Base-by-base conservation (phyloP, 2,888 invertebrate species). In the Neria commutata region DNA sequence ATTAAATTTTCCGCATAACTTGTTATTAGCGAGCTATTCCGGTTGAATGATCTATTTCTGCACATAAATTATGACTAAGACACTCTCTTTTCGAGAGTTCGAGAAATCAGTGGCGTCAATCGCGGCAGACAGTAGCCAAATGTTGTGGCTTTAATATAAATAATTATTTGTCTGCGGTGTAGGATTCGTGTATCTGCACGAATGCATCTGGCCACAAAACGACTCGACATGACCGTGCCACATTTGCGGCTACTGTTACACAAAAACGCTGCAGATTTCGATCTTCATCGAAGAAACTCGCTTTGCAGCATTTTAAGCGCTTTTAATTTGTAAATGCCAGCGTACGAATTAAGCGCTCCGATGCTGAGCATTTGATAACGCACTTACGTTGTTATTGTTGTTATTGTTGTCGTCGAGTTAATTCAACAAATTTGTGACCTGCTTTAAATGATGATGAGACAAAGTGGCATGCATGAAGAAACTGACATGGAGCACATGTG, bases 171-270 rank as follows among this genome's bases (percentile, higher is more conserved):
- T n/a, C n/a, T n/a, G n/a, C n/a, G n/a, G n/a, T n/a, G n/a, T n/a
- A n/a, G n/a, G n/a, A n/a, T n/a, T n/a, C n/a, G n/a, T n/a, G n/a
- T n/a, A n/a, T n/a, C n/a, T n/a, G 29, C 29, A 14, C n/a, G 14
- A 42, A 42, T 42, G 42, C 42, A 42, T 19, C 42, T 19, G 10
- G 42, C 14, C 21, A 19, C 42, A 17, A 19, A 42, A 5, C 42
- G 42, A 17, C 3, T 19, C 14, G 17, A 19, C 29, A 29, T n/a
- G 37, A 37, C 14, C 42, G 19, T 19, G 21, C 42, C 42, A 42
- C 42, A 42, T 42, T 42, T 42, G 4, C 42, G 6, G 42, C 42
- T 42, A 42, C 42, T 42, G 42, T 42, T 42, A 21, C 42, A 3
- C 21, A 19, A 42, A 37, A 42, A 21, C 42, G 19, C 5, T 11